Base-by-base conservation (phyloP, 2,888 invertebrate species). In the Philhelius pedissequus region DNA sequence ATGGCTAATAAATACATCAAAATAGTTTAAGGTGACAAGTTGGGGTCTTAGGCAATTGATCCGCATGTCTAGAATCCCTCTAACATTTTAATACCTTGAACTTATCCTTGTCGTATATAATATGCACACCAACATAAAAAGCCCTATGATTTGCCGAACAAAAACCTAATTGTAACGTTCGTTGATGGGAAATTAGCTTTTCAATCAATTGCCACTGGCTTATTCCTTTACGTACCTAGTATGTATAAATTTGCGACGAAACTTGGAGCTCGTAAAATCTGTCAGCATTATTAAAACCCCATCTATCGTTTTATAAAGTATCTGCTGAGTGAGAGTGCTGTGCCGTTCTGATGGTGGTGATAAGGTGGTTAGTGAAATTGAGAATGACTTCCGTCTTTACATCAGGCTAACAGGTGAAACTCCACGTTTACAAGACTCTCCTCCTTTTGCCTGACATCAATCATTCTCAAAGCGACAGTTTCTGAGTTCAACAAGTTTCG, bases 151-250 rank as follows among this genome's bases (percentile, higher is more conserved):
- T 69, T 69, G 43, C 18, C 22, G 32, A 32, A 43, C 7, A 30
- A 54, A 64, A 71, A 52, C 43, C 43, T 70, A 70, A 77, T 71
- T 38, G 38, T 71, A 52, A 50, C 45, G 79, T 62, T 79, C 45
- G 79, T 62, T 79, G 74, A 78, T 83, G 62, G 78, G 54, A 79
- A 79, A 83, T 79, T 75, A 70, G 79, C 66, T 78, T 75, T 70
- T 78, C 83, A 74, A 74, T 69, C 64, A 73, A 64, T 56, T 54
- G 69, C 78, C 64, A 54, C 18, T 30, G 70, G 68, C n/a, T n/a
- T n/a, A n/a, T n/a, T n/a, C n/a, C n/a, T n/a, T n/a, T n/a, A n/a
- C n/a, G n/a, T n/a, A n/a, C n/a, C n/a, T n/a, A n/a, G n/a, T n/a
- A n/a, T n/a, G n/a, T n/a, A n/a, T n/a, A 25, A 13, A 54, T n/a